Percentiles rank a stretch among this genome's conserved stretches.
Evolutionary conservation across 1,140 invertebrate species (phyloP).

Genomic region (Latrodectus geometricus): DNA sequence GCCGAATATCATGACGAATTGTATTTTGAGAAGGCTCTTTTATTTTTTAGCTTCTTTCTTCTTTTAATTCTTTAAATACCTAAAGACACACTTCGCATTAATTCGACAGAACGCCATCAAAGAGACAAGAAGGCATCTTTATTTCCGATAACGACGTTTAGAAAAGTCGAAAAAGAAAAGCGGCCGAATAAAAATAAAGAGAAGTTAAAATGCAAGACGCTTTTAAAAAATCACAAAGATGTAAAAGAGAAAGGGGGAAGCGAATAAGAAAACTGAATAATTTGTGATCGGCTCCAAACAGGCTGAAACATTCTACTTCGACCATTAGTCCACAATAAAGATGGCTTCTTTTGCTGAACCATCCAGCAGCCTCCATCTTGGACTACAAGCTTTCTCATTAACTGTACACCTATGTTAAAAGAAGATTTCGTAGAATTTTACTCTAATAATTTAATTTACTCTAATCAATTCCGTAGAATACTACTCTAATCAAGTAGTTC

Average conservation of each 20-base stretch:
- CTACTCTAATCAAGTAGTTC: too few species aligned
- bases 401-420: too few species aligned
- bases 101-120: slow-evolving; percentile 34
- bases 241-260: slow-evolving; percentile 11
- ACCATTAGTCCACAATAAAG: slow-evolving; percentile 22
- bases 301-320: slow-evolving; percentile 39
- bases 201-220: slow-evolving; percentile 20
- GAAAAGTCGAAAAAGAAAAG: slow-evolving; percentile 39
- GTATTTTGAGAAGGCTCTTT: background rate
- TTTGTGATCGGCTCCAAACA: slow-evolving; percentile 52
- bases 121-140: slow-evolving; percentile 54
- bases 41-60: slow-evolving; percentile 1
- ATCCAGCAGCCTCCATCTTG: slow-evolving; percentile 12
- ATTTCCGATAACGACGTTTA: slow-evolving; percentile 61
- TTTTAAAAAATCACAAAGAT: slow-evolving; percentile 59
- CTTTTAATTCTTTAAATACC: slow-evolving; percentile 10
- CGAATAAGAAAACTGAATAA: slow-evolving; percentile 40
- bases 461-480: too few species aligned
- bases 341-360: slow-evolving; percentile 4
- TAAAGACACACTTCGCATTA: slow-evolving; percentile 20
- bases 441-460: too few species aligned
- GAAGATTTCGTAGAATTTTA: too few species aligned
- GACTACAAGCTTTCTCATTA: background rate
- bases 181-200: background rate
- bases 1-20: slow-evolving; percentile 9